These are phyloP conservation scores for Collichthys lucidus DNA, from an alignment of 2,113 vertebrate species.

Conservation along the genomic window DNA sequence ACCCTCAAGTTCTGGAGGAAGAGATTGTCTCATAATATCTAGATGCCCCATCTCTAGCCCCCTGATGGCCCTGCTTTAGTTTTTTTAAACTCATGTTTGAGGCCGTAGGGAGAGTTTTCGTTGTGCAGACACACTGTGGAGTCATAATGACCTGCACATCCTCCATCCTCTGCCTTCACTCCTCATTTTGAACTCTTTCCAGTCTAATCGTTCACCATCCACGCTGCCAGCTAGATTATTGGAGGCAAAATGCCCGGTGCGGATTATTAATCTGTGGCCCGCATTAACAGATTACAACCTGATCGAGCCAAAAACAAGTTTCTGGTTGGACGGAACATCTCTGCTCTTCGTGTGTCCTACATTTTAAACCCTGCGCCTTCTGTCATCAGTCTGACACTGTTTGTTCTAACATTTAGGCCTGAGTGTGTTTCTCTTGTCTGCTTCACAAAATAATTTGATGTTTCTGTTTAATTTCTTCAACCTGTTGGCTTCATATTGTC, in stretches of 20 bases:
- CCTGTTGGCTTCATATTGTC: too few species aligned
- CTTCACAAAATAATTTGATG: too few species aligned
- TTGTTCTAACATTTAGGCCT: too few species aligned
- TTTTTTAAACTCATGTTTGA: too few species aligned
- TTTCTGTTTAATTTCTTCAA: too few species aligned
- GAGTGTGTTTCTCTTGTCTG: too few species aligned
- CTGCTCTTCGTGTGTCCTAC: neutral
- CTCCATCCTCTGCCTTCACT: neutral
- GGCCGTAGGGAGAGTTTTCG: too few species aligned
- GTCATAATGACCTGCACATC: neutral
- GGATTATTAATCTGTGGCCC: constrained; percentile 61
- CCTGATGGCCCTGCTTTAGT: too few species aligned
- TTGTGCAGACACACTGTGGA: neutral
- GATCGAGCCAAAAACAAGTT: constrained; percentile 29
- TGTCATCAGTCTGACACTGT: too few species aligned
- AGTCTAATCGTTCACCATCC: constrained; percentile 12
- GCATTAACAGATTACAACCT: constrained; percentile 57
- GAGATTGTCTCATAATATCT: too few species aligned
- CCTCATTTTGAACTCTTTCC: constrained; percentile 28
- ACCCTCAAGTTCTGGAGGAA: neutral
- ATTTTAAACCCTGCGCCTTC: neutral
- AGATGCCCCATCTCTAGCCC: too few species aligned
- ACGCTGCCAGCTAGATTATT: constrained; percentile 12
- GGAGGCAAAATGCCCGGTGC: constrained; percentile 37
- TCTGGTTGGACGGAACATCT: constrained; percentile 8